Evolutionary conservation across 2,888 invertebrate genomes (phyloP).

Genomic region (Orthonevra nobilis): DNA sequence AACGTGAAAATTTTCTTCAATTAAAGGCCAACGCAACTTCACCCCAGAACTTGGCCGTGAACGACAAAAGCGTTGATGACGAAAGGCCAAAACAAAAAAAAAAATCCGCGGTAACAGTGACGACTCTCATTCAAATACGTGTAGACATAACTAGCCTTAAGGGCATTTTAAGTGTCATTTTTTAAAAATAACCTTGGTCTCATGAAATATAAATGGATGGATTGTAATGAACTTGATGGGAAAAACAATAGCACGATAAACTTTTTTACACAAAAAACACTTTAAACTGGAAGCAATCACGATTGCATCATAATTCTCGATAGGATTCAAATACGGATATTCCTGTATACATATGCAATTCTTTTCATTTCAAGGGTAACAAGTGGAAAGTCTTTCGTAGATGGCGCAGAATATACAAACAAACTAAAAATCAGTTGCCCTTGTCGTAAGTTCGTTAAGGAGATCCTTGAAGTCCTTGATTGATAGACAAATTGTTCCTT

Average conservation of each 20-base stretch:
- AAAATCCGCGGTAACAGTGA: neutral
- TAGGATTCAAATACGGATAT: conserved; percentile 18
- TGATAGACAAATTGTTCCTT: too few species aligned
- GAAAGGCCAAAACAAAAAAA: conserved; percentile 4
- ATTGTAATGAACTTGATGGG: conserved; percentile 23
- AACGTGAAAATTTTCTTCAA: conserved; percentile 17
- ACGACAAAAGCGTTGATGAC: conserved; percentile 13
- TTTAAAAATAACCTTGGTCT: conserved; percentile 2
- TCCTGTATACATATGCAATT: conserved; percentile 19
- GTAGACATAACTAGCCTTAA: conserved; percentile 32
- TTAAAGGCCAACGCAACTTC: conserved; percentile 24
- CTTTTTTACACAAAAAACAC: too few species aligned
- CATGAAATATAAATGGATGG: neutral
- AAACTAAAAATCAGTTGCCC: conserved; percentile 3
- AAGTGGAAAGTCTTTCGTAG: conserved; percentile 36
- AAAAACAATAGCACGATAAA: neutral
- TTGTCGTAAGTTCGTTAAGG: conserved; percentile 22
- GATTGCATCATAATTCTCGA: conserved; percentile 56
- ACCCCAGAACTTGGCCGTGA: conserved; percentile 6
- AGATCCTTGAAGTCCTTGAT: conserved; percentile 24
- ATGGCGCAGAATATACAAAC: conserved; percentile 30
- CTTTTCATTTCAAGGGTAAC: conserved; percentile 58
- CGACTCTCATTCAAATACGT: conserved; percentile 20
- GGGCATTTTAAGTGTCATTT: conserved; percentile 28
- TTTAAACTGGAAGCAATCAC: neutral